Base-by-base conservation (phyloP, 2,888 invertebrate genomes). In the Erebia aethiops region DNA sequence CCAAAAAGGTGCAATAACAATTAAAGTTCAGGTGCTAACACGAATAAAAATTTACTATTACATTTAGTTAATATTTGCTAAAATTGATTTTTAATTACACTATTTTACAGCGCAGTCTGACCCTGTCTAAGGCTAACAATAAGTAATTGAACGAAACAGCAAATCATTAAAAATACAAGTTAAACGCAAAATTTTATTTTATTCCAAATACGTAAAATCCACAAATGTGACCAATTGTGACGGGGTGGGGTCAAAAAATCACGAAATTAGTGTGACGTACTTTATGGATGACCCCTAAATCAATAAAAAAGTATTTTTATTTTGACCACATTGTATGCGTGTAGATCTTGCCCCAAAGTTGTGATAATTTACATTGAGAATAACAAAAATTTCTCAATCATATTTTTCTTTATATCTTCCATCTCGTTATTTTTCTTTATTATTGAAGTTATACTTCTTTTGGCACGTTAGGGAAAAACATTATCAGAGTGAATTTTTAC, bases 121-220 rank as follows among this genome's bases (percentile, higher is more conserved):
- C 92, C 92, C 92, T 92, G 92, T 92, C 85, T 87, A 91, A 90
- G 90, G 91, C 91, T 89, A 88, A 87, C 83, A 84, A 74, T 72
- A 66, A 26, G 7, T 14, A 26, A 57, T 26, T 54, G 66, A 65
- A 58, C 18, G 46, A 54, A 73, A 69, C 14, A n/a, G 62, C 66
- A 41, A 68, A 60, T 60, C 51, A 43, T 73, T 63, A 68, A 63
- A 71, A 46, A 60, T 46, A 52, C 64, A 18, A 73, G 66, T 52
- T 13, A 65, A 58, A 60, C 26, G 26, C 57, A 66, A 67, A 58
- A 65, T 49, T 54, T 46, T 57, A 54, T 64, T 60, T 21, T 41
- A 14, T 60, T 60, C 16, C 52, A 67, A 60, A 56, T 57, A 18
- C 11, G 46, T n/a, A n/a, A n/a, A n/a, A n/a, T n/a, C n/a, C n/a